Evolutionary conservation across 2,888 invertebrate genomes (phyloP), one percentile per base, ranked within the genome.

Genomic region (Phortica magna): DNA sequence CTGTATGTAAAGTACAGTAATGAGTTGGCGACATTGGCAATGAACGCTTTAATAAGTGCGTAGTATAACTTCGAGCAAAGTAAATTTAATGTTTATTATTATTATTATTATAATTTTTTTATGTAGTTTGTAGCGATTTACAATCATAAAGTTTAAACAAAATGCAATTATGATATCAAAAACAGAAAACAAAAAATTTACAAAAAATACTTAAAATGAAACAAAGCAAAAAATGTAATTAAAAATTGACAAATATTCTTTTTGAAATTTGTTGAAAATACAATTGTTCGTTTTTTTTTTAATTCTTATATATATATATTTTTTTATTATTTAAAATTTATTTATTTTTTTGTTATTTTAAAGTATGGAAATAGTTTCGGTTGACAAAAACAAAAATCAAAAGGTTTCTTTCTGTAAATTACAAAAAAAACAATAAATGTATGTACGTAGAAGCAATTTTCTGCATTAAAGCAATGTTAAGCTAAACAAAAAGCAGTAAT

Each of bases 251-350:
- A 31, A 74, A 64, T 78, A 76, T 76, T 77, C 73, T 57, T 78
- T 74, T 71, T 71, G 70, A 80, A 76, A 76, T 80, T 84, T 86
- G 80, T 84, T 76, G 76, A 71, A 78, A 79, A 71, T 78, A 76
- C 79, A 83, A 43, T 53, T 48, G 19, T 64, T 48, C 7, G n/a
- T 48, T 61, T 61, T 64, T 64, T 31, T 64, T 64, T 64, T 73
- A 10, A 43, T 68, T 73, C 39, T 22, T 41, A 41, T 57, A 82
- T 82, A n/a, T n/a, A n/a, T n/a, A n/a, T n/a, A n/a, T n/a, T n/a
- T n/a, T n/a, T n/a, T n/a, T 82, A 79, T 42, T 59, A 59, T 22
- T 48, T 70, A 0, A 48, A 22, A 19, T 9, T n/a, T n/a, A n/a
- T n/a, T n/a, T n/a, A n/a, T n/a, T n/a, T n/a, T n/a, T n/a, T n/a